These are phyloP conservation scores for Globia sparganii DNA, from an alignment of 2,888 invertebrate species.

Conservation along the genomic window DNA sequence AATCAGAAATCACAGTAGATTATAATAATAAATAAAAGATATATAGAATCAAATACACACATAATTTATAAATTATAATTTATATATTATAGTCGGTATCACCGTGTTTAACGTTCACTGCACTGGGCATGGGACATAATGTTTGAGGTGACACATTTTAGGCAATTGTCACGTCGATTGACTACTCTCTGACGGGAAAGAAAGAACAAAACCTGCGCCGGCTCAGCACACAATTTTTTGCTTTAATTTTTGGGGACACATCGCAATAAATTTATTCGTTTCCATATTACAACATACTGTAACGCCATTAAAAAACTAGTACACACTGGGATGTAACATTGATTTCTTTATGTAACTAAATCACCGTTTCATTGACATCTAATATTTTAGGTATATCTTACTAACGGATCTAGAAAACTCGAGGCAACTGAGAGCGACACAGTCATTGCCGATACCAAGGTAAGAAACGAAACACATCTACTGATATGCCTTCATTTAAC, in stretches of 20 bases:
- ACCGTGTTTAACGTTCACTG: background rate
- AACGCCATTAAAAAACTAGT: background rate
- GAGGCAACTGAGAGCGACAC: conserved; percentile 85
- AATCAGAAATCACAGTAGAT: background rate
- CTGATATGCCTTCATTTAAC: conserved; percentile 8
- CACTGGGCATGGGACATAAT: background rate
- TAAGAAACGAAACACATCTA: conserved; percentile 18
- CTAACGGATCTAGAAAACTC: conserved; percentile 85
- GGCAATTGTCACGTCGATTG: background rate
- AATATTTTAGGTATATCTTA: conserved; percentile 72
- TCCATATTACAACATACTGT: conserved; percentile 7
- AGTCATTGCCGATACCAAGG: conserved; percentile 83
- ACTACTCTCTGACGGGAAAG: background rate
- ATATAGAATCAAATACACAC: too few species aligned
- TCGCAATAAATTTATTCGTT: background rate
- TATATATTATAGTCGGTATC: too few species aligned
- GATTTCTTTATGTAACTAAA: conserved; percentile 16
- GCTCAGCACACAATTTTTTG: background rate
- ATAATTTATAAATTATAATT: too few species aligned
- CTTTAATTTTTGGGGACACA: background rate
- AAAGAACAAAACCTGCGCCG: background rate
- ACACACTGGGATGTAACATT: background rate
- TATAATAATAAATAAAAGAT: too few species aligned
- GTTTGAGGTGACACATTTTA: background rate
- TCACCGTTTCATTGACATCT: conserved; percentile 65